phyloP scores from a whole-genome alignment of 2,888 invertebrate genomes.

The Himalopsyche kuldschensis region DNA sequence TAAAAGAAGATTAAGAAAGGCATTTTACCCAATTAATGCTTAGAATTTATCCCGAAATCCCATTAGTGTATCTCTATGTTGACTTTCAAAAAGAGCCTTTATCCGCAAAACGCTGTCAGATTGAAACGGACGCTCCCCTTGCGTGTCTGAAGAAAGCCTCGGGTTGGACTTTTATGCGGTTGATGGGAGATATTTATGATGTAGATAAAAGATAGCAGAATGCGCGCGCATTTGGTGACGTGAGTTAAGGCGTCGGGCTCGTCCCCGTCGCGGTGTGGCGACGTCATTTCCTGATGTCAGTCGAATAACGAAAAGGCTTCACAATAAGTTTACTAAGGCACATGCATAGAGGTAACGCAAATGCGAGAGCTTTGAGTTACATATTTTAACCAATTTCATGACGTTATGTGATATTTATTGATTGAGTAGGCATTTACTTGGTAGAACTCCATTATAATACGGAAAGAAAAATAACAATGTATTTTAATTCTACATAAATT shows the following conservation, averaged over 20 bases:
- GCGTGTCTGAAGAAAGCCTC: slow-evolving; percentile 23
- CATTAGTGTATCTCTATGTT: slow-evolving; percentile 21
- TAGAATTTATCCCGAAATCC: slow-evolving; percentile 25
- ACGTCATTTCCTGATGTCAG: slow-evolving; percentile 19
- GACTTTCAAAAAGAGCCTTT: slow-evolving; percentile 31
- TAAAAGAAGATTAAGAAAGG: slow-evolving; percentile 7
- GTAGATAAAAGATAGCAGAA: slow-evolving; percentile 20
- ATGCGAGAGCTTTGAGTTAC: background rate
- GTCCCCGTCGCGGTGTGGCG: background rate
- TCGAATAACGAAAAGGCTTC: slow-evolving; percentile 9
- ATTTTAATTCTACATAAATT: no score
- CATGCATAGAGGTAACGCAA: background rate
- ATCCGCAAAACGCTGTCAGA: slow-evolving; percentile 14
- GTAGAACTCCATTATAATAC: no score
- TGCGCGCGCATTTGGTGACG: background rate
- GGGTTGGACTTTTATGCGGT: slow-evolving; percentile 23
- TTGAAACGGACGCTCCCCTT: slow-evolving; percentile 14
- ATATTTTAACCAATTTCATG: slow-evolving; percentile 12
- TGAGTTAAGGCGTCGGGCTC: background rate
- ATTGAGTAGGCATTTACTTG: no score
- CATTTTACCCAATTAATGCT: slow-evolving; percentile 28
- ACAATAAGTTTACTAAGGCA: background rate
- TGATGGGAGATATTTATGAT: slow-evolving; percentile 33
- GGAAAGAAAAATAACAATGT: no score
- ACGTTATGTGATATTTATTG: background rate